Percentiles rank a stretch among this genome's conserved stretches.
phyloP scores from a whole-genome alignment of 2,797 vertebrate genomes.

The Rhinoraja longicauda region DNA sequence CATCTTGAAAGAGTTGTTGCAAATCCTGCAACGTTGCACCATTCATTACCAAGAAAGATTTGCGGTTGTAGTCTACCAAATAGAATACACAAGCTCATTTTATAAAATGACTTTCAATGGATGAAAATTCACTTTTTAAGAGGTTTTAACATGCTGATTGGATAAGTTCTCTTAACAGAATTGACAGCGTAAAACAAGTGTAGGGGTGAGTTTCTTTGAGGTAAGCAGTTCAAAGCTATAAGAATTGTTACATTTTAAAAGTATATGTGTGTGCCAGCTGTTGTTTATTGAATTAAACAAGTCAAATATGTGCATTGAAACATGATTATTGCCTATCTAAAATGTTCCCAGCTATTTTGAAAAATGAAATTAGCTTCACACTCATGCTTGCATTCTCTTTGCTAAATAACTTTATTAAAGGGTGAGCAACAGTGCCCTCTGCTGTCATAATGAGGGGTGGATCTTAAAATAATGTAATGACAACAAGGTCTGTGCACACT shows the following conservation, averaged over 20 bases:
- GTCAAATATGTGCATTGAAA: not conserved
- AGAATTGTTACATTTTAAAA: not conserved
- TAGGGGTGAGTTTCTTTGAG: not conserved
- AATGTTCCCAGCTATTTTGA: not conserved
- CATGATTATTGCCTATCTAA: not conserved
- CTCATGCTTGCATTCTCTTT: not conserved
- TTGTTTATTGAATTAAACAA: not conserved
- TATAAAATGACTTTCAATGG: not conserved
- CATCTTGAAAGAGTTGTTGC: not conserved
- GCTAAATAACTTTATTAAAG: not conserved
- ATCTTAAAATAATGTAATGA: not conserved
- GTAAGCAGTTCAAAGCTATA: not conserved
- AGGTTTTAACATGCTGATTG: not conserved
- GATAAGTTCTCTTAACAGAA: not conserved
- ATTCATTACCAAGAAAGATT: not conserved
- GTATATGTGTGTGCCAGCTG: not conserved
- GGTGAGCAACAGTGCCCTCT: conserved; percentile 17
- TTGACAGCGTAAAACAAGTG: not conserved
- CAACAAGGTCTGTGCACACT: not conserved
- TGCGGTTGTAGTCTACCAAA: not conserved
- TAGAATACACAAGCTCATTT: not conserved
- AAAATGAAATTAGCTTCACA: not conserved
- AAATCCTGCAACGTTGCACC: not conserved
- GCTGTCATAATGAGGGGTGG: not conserved
- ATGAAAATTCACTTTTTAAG: not conserved